Conservation (phyloP, 2,888 invertebrate genomes). For the Venusia cambrica region DNA sequence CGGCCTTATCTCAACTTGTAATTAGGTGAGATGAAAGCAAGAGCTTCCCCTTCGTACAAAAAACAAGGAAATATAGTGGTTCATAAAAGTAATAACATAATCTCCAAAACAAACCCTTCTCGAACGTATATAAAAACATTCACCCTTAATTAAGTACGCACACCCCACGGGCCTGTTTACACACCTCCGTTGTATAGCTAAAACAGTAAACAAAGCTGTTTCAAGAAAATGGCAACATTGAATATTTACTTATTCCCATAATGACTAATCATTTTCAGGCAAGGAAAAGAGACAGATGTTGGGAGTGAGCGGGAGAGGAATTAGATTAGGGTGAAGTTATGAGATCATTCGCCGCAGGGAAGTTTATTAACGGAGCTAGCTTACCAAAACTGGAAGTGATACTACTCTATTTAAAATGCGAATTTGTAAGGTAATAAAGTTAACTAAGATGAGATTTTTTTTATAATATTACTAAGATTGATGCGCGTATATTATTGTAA, state of each 20-base stretch:
- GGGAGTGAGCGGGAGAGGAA: constrained; percentile 1
- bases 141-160: neutral
- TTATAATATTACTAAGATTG: too few relatives aligned
- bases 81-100: too few relatives aligned
- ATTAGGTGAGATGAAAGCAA: too few relatives aligned
- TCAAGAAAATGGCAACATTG: constrained; percentile 4
- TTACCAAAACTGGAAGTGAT: neutral
- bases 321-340: constrained; percentile 36
- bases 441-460: too few relatives aligned
- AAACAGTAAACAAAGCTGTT: constrained; percentile 6
- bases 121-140: too few relatives aligned
- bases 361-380: constrained; percentile 30
- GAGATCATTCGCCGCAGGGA: constrained; percentile 39
- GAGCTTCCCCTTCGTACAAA: too few relatives aligned
- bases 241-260: too few relatives aligned
- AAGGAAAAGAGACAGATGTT: neutral
- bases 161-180: constrained; percentile 2
- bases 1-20: too few relatives aligned
- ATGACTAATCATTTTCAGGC: constrained; percentile 11
- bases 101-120: too few relatives aligned
- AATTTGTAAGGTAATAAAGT: too few relatives aligned
- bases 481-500: too few relatives aligned
- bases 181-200: neutral
- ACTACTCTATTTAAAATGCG: neutral
- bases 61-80: too few relatives aligned